A percentile compares a stretch with the other conserved stretches of the same genome.
These are phyloP conservation scores for fruit fly (Drosophila melanogaster) DNA, from an alignment of 1,140 invertebrate genomes.

Conservation along the genomic window Release_6_plus_ISO1_MT NT_033777.3:8305501-8306000, in stretches of 20 bases:
- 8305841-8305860: constrained; percentile 6
- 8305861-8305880: constrained; percentile 7
- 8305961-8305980: background rate
- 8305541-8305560: background rate
- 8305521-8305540: background rate
- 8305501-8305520: background rate
- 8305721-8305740: constrained; percentile 17
- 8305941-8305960: constrained; percentile 3
- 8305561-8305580: background rate
- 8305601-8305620: background rate
- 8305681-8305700: constrained; percentile 26
- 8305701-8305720: constrained; percentile 15
- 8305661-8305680: constrained; percentile 10
- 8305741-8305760: constrained; percentile 17
- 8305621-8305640: no score
- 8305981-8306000: background rate
- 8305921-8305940: background rate
- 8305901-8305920: constrained; percentile 6
- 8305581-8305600: no score
- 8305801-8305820: background rate
- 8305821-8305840: constrained; percentile 11
- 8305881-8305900: constrained; percentile 5
- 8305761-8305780: constrained; percentile 23
- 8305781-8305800: background rate
- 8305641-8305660: background rate